phyloP scores from a whole-genome alignment of 2,888 invertebrate species.

The Odontothrips loti region DNA sequence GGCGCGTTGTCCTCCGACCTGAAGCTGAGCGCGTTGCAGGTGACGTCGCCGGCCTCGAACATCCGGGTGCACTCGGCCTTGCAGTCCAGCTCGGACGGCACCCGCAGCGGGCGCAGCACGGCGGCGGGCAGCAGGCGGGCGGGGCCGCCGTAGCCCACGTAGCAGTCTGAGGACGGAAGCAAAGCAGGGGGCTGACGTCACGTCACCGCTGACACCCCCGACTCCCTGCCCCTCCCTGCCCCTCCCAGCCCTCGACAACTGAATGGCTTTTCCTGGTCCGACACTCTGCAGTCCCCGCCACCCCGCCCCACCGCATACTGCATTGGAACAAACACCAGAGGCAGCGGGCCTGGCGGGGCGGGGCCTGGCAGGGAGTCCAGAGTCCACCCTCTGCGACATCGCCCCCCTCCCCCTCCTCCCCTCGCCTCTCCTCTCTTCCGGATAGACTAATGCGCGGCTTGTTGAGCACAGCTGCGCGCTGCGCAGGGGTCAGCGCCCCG shows the following conservation, averaged over 20 bases:
- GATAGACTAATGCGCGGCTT: background rate
- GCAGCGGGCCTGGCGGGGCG: background rate
- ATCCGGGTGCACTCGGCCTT: constrained; percentile 61
- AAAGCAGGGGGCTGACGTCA: constrained; percentile 11
- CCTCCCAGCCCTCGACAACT: background rate
- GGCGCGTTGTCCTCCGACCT: constrained; percentile 35
- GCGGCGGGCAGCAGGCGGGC: constrained; percentile 64
- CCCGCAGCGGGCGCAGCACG: constrained; percentile 61
- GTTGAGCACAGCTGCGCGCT: background rate
- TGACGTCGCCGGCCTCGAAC: background rate
- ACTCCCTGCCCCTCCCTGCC: background rate
- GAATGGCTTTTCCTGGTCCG: too few relatives aligned
- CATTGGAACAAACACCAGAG: too few relatives aligned
- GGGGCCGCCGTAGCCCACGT: constrained; percentile 71
- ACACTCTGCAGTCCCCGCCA: too few relatives aligned
- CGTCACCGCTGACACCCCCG: background rate
- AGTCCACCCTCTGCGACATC: too few relatives aligned
- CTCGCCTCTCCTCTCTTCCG: too few relatives aligned
- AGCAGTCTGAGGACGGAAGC: constrained; percentile 72
- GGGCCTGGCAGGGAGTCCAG: too few relatives aligned
- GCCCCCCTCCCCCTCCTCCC: too few relatives aligned
- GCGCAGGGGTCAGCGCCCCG: background rate
- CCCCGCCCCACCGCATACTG: too few relatives aligned
- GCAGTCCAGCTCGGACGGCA: constrained; percentile 62
- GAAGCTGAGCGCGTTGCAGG: constrained; percentile 27